A percentile compares a stretch with the other conserved stretches of the same genome.
These are phyloP conservation scores for Endotricha flammealis DNA, from an alignment of 2,888 invertebrate species.

Conservation along the genomic window DNA sequence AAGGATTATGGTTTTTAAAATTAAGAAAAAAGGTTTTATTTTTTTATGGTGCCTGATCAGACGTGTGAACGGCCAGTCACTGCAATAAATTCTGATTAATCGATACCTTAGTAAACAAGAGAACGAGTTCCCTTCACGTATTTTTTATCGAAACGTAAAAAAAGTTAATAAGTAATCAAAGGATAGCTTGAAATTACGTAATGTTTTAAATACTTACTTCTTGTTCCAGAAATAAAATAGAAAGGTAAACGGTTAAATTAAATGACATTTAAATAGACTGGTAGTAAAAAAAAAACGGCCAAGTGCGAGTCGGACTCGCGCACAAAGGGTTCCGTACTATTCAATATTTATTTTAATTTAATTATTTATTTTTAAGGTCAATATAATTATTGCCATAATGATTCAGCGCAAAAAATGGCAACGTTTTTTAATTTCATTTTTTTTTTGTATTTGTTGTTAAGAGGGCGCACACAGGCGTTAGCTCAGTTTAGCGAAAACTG, in stretches of 20 bases:
- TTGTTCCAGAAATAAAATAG: neutral
- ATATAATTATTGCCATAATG: too few species aligned
- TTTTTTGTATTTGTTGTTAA: too few species aligned
- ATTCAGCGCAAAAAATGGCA: too few species aligned
- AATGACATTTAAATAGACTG: too few species aligned
- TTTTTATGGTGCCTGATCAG: conserved; percentile 8
- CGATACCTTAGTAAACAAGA: neutral
- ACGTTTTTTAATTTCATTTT: too few species aligned
- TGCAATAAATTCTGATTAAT: conserved; percentile 14
- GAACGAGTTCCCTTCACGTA: conserved; percentile 19
- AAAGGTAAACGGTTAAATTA: neutral
- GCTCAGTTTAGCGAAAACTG: too few species aligned
- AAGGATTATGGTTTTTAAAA: neutral
- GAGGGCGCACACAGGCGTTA: too few species aligned
- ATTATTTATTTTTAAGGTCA: too few species aligned
- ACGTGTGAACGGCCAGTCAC: conserved; percentile 16
- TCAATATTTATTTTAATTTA: too few species aligned
- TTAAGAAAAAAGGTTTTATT: neutral
- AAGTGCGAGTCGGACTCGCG: too few species aligned
- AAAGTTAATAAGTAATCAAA: conserved; percentile 18
- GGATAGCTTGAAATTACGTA: conserved; percentile 13
- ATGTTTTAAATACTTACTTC: neutral
- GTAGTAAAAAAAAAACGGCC: too few species aligned
- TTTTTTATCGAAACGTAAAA: conserved; percentile 12
- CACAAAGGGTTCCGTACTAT: too few species aligned